phyloP scores from a whole-genome alignment of 2,113 vertebrate species.

The Pteruthius melanotis region DNA sequence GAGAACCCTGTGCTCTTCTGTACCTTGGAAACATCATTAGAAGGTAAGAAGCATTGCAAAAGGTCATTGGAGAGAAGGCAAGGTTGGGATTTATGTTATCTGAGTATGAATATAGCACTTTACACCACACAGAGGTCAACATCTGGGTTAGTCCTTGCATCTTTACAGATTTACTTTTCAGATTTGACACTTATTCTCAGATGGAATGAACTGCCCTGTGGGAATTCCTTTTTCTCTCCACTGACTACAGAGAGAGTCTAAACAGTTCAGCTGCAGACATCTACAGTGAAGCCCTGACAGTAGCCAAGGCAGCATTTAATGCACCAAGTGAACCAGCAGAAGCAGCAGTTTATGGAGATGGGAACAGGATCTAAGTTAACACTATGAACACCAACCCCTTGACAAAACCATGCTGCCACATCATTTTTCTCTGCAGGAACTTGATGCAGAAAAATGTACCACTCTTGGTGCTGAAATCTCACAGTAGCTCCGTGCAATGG shows the following conservation, averaged over 20 bases:
- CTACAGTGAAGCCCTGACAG: not conserved
- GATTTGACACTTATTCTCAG: not conserved
- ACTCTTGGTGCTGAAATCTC: not conserved
- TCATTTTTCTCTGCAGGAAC: not conserved
- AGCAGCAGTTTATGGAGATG: not conserved
- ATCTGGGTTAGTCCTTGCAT: not conserved
- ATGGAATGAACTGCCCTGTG: not conserved
- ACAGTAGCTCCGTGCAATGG: not conserved
- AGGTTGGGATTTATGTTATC: not conserved
- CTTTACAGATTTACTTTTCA: not conserved
- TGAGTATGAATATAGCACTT: not conserved
- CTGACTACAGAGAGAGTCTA: not conserved
- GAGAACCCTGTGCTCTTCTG: not conserved
- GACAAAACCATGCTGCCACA: not conserved
- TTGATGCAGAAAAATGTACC: not conserved
- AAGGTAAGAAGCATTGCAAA: not conserved
- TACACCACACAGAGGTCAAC: not conserved
- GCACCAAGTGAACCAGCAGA: not conserved
- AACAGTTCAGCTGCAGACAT: not conserved
- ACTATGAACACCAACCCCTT: not conserved
- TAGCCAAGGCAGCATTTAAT: not conserved
- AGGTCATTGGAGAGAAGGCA: not conserved
- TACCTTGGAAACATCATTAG: not conserved
- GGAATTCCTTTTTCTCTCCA: not conserved
- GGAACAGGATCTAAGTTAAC: not conserved